Percentiles rank a stretch among this genome's conserved stretches.
phyloP scores from a whole-genome alignment of 2,797 vertebrate species.

The Aeoliscus strigatus region DNA sequence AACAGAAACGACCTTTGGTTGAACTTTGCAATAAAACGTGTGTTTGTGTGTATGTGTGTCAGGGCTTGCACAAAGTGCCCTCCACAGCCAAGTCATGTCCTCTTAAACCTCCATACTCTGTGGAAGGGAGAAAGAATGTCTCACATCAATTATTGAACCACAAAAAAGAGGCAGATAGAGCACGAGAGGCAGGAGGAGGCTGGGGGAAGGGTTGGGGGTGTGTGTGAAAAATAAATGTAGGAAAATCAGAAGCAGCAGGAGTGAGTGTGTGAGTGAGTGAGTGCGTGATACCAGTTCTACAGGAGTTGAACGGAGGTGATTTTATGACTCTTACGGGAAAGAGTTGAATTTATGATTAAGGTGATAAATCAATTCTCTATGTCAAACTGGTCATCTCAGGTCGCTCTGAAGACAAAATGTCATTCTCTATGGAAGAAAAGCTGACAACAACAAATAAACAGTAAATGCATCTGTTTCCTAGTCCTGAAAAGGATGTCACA shows the following conservation, averaged over 20 bases:
- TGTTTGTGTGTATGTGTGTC: constrained; percentile 24
- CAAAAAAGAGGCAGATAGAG: constrained; percentile 3
- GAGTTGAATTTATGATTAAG: no score
- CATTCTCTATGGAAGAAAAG: no score
- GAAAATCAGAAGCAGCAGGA: constrained; percentile 1
- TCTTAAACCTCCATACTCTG: constrained; percentile 56
- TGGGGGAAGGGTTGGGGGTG: no score
- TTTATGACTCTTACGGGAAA: no score
- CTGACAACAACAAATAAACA: not conserved
- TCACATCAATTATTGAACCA: constrained; percentile 66
- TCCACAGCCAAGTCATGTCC: constrained; percentile 60
- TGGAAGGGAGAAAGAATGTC: constrained; percentile 46
- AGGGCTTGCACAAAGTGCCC: constrained; percentile 61
- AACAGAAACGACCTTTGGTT: constrained; percentile 51
- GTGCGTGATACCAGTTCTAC: constrained; percentile 1
- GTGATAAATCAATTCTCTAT: no score
- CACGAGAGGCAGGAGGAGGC: not conserved
- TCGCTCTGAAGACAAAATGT: no score
- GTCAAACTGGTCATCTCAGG: no score
- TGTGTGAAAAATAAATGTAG: constrained; percentile 3
- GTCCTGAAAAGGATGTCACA: no score
- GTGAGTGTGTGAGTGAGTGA: constrained; percentile 5
- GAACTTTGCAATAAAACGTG: constrained; percentile 54
- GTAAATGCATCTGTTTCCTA: not conserved
- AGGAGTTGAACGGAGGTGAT: no score